Conservation (phyloP, 2,797 vertebrate genomes). For the Pseudomugil gertrudae region DNA sequence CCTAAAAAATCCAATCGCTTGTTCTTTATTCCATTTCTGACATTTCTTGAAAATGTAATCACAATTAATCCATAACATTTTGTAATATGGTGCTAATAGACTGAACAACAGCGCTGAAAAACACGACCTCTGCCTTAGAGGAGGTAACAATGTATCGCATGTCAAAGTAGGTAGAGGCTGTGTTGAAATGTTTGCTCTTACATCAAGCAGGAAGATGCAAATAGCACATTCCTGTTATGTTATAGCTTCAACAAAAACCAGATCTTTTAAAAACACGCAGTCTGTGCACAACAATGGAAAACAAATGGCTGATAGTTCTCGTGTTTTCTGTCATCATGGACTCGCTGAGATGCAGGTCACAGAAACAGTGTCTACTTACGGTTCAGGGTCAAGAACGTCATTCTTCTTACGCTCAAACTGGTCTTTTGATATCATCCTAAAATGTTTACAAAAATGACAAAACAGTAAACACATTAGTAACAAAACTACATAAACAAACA, state of each 20-base stretch:
- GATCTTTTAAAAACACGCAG: not conserved
- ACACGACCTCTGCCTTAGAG: too few relatives aligned
- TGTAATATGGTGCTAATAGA: too few relatives aligned
- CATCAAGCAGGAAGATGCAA: not conserved
- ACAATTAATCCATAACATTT: too few relatives aligned
- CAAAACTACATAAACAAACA: too few relatives aligned
- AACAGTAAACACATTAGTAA: not conserved
- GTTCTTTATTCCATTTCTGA: too few relatives aligned
- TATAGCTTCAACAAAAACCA: not conserved
- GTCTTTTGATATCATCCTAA: slow-evolving; percentile 97
- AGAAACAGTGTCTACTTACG: slow-evolving; percentile 86
- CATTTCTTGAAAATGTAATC: too few relatives aligned
- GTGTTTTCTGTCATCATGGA: too few relatives aligned
- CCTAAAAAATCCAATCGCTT: too few relatives aligned
- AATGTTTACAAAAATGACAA: not conserved
- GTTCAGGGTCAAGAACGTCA: slow-evolving; percentile 95
- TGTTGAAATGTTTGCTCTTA: not conserved
- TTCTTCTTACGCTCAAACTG: slow-evolving; percentile 99
- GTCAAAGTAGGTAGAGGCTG: not conserved
- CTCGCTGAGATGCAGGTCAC: too few relatives aligned
- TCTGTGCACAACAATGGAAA: not conserved
- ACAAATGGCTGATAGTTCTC: too few relatives aligned
- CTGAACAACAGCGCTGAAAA: too few relatives aligned
- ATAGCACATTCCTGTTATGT: not conserved
- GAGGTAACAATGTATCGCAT: not conserved